These are phyloP conservation scores for Anniella stebbinsi DNA, from an alignment of 2,797 vertebrate genomes.

Conservation along the genomic window DNA sequence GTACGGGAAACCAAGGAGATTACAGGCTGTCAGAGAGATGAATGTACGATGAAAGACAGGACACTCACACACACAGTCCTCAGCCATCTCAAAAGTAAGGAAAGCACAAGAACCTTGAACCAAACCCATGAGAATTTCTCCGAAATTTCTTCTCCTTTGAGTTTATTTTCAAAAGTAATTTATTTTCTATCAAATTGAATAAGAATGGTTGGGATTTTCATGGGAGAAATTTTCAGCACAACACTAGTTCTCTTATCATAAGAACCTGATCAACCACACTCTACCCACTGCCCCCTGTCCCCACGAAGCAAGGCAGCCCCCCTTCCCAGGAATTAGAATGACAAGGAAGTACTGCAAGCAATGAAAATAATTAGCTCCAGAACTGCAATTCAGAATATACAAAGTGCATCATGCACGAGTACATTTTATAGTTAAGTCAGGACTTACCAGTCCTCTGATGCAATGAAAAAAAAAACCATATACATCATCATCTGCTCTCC, in stretches of 20 bases:
- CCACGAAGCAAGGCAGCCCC: slow-evolving; percentile 46
- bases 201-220: too few relatives aligned
- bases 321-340: slow-evolving; percentile 62
- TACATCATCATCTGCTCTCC: slow-evolving; percentile 8
- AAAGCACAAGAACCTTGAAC: too few relatives aligned
- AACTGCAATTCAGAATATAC: slow-evolving; percentile 64
- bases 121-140: too few relatives aligned
- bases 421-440: slow-evolving; percentile 53
- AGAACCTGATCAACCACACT: slow-evolving; percentile 29
- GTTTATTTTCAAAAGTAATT: too few relatives aligned
- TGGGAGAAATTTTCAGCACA: too few relatives aligned
- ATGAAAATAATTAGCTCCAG: slow-evolving; percentile 63
- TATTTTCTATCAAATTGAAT: too few relatives aligned
- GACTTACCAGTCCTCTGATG: slow-evolving; percentile 59
- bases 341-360: slow-evolving; percentile 61
- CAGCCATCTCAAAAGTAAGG: too few relatives aligned
- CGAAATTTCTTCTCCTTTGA: too few relatives aligned
- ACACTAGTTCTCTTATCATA: neutral
- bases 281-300: slow-evolving; percentile 17
- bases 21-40: too few relatives aligned
- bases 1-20: too few relatives aligned
- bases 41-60: too few relatives aligned
- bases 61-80: too few relatives aligned
- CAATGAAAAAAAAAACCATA: slow-evolving; percentile 58
- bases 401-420: slow-evolving; percentile 39